These are phyloP conservation scores for Sebastolobus altivelis DNA, from an alignment of 2,797 vertebrate species.

Conservation along the genomic window DNA sequence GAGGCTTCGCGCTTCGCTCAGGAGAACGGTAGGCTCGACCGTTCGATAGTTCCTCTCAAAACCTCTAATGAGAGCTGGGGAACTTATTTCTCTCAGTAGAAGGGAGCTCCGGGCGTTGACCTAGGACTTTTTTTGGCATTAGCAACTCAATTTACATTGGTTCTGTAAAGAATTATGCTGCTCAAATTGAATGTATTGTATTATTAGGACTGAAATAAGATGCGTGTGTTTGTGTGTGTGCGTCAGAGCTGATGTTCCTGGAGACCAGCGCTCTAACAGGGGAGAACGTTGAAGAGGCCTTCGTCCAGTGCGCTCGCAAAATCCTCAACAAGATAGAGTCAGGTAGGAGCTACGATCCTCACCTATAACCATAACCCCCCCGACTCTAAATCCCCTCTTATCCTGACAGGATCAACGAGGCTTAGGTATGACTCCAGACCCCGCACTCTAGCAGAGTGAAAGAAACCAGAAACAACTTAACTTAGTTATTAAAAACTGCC, in stretches of 20 bases:
- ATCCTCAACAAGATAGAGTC: constrained; percentile 97
- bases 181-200: not conserved
- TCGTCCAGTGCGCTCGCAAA: constrained; percentile 94
- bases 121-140: not conserved
- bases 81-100: not conserved
- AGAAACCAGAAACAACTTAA: not conserved
- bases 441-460: not conserved
- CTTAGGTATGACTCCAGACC: not conserved
- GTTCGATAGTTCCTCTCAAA: not conserved
- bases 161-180: not conserved
- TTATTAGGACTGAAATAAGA: not conserved
- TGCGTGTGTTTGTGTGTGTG: constrained; percentile 25
- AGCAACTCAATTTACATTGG: not conserved
- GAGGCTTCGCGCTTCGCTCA: constrained; percentile 95
- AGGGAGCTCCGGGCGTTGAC: not conserved
- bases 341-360: constrained; percentile 78
- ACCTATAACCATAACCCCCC: not conserved
- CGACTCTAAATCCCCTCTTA: constrained; percentile 16
- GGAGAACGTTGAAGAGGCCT: constrained; percentile 95
- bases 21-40: constrained; percentile 88
- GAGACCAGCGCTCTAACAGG: constrained; percentile 95
- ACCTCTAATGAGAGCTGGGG: not conserved
- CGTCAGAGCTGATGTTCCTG: constrained; percentile 93
- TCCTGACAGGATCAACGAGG: constrained; percentile 18
- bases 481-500: not conserved